These are phyloP conservation scores for Zonotrichia albicollis DNA, from an alignment of 2,797 vertebrate species.

Conservation along the genomic window DNA sequence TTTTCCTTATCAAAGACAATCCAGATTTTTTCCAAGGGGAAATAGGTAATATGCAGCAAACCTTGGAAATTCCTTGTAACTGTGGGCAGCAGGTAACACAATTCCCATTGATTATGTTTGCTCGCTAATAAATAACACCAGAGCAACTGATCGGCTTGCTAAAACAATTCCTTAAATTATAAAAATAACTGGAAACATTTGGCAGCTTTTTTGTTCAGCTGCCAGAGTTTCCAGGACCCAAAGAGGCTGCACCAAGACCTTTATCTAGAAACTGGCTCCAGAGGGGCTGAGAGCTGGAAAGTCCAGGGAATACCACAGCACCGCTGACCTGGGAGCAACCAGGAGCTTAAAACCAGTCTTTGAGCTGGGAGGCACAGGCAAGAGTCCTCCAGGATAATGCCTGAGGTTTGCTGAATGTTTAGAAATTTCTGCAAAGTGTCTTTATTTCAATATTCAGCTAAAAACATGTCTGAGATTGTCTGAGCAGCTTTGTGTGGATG, in stretches of 20 bases:
- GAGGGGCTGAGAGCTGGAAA: neutral
- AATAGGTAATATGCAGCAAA: neutral
- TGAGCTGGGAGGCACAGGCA: neutral
- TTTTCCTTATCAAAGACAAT: neutral
- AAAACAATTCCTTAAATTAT: neutral
- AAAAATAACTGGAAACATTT: neutral
- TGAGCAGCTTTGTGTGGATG: neutral
- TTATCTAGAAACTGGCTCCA: neutral
- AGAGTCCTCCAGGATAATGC: neutral
- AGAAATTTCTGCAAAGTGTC: neutral
- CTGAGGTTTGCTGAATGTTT: neutral
- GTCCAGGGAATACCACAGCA: neutral
- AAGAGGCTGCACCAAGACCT: neutral
- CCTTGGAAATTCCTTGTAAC: neutral
- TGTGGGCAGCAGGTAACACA: neutral
- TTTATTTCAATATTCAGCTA: neutral
- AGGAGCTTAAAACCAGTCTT: neutral
- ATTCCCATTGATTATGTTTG: neutral
- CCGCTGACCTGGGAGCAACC: neutral
- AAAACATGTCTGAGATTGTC: neutral
- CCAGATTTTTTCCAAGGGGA: neutral
- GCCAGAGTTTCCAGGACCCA: neutral
- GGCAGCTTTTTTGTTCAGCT: neutral
- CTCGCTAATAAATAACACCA: neutral
- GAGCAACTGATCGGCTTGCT: neutral